Base-by-base conservation (phyloP, 2,113 vertebrate species). In the Asarcornis scutulata region DNA sequence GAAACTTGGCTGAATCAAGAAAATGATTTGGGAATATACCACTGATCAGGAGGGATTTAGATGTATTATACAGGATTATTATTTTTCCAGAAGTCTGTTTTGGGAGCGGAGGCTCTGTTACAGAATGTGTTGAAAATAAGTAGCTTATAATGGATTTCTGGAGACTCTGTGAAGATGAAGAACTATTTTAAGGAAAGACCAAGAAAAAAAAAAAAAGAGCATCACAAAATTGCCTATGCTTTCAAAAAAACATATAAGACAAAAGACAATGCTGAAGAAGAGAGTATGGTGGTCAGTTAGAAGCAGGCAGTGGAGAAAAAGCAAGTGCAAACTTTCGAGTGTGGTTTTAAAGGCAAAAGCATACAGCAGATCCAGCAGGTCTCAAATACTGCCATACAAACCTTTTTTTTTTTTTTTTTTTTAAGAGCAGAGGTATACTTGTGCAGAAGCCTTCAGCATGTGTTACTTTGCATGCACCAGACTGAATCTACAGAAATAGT, bases 51-150 rank as follows among this genome's bases (percentile, higher is more conserved):
- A 94, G 93, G 95, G 89, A 97, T 96, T 96, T 96, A 91, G 91
- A 89, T 92, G 86, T 89, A 93, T 96, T 97, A 95, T 72, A 50
- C 82, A 95, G 96, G 93, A 97, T 97, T 96, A 97, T 96, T 95
- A 93, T 93, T 97, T 96, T 97, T 96, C 95, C 97, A 97, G 96
- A 96, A 96, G 91, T 82, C 93, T 88, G 73, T 86, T 69, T 85
- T 94, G 52, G 68, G 67, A 95, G 86, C 38, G 77, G 84, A 91
- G 63, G 36, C 94, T 94, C 80, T 80, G 27, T 80, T 92, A 91
- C 25, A 91, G 83, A 88, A 94, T 90, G 79, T 97, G 90, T 94
- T 96, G 95, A 97, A 97, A 96, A 90, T 96, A 97, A 96, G 95
- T 94, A 97, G 93, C 84, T 94, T 96, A 93, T 71, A 96, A 93